Base-by-base conservation (phyloP, 2,113 vertebrate species). In the Hucho hucho region DNA sequence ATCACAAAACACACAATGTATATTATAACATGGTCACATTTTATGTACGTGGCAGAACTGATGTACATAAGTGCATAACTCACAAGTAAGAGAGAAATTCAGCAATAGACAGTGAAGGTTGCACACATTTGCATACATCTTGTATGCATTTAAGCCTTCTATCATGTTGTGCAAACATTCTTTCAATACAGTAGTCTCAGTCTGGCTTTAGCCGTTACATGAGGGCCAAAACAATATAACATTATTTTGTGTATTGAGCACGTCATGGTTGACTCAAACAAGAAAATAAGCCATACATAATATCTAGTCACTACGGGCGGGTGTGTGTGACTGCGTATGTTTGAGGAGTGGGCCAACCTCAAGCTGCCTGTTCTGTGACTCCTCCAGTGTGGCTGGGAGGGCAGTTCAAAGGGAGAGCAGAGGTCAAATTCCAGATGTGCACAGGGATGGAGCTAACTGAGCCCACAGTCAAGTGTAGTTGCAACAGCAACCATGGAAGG, bases 381-480 rank as follows among this genome's bases (percentile, higher is more conserved):
- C 58, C 58, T 61, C n/a, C n/a, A 61, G 58, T 22, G 58, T 1
- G 22, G 58, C 20, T 16, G 58, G 7, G 58, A 61, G n/a, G 16
- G 58, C 58, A 22, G 58, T 67, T 18, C 14, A 37, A 26, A 67
- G 26, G 11, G 16, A 66, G 64, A 18, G 16, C 28, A 66, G 28
- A 29, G 64, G 26, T 66, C 26, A 66, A 66, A 66, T 66, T 29
- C 64, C 64, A 66, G 64, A 32, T 66, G 28, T 65, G 64, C 64
- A 65, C 13, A 53, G 49, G 49, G 49, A 61, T 22, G 7, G 58
- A 61, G 58, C n/a, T 61, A 61, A 61, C 58, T 20, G 9, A 61
- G 58, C 58, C 1, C 6, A 61, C 58, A 61, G n/a, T 11, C n/a
- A 61, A 53, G 49, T 53, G 49, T 61, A 6, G n/a, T 61, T 53